Percentiles rank a stretch among this genome's conserved stretches.
Conservation (phyloP, 2,113 vertebrate species). For the Spea bombifrons region DNA sequence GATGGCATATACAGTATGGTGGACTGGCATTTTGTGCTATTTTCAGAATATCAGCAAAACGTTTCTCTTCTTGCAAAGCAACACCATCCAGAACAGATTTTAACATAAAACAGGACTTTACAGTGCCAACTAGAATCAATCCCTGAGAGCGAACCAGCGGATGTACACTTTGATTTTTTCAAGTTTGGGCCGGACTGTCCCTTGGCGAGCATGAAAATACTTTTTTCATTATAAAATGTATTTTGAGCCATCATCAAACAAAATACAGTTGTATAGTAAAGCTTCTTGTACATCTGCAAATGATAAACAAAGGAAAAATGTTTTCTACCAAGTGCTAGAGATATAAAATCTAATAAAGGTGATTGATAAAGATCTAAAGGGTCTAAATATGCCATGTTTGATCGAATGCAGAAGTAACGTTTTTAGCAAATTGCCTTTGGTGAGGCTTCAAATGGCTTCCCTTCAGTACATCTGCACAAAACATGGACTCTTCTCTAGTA, state of each 20-base stretch:
- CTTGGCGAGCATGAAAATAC: too few species aligned
- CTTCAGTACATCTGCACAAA: conserved; percentile 29
- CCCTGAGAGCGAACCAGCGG: too few species aligned
- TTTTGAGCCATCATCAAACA: conserved; percentile 45
- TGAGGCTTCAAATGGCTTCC: not conserved
- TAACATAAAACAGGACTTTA: too few species aligned
- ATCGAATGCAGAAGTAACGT: conserved; percentile 37
- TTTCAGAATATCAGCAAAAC: too few species aligned
- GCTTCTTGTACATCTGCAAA: conserved; percentile 48
- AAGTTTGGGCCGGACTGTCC: too few species aligned
- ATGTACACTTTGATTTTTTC: too few species aligned
- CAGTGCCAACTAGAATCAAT: too few species aligned
- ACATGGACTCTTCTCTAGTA: conserved; percentile 24
- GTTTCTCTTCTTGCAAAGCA: too few species aligned
- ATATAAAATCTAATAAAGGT: conserved; percentile 50
- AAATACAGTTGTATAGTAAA: not conserved
- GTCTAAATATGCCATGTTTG: conserved; percentile 36
- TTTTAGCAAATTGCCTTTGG: not conserved
- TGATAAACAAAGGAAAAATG: conserved; percentile 52
- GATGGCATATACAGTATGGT: too few species aligned
- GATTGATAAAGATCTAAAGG: conserved; percentile 47
- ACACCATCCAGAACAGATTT: too few species aligned
- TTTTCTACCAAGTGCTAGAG: conserved; percentile 22
- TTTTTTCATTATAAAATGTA: conserved; percentile 4
- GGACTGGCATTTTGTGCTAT: too few species aligned